Percentiles rank a stretch among this genome's conserved stretches.
Conservation (phyloP, 2,113 vertebrate genomes). For the Ceyx cyanopectus region DNA sequence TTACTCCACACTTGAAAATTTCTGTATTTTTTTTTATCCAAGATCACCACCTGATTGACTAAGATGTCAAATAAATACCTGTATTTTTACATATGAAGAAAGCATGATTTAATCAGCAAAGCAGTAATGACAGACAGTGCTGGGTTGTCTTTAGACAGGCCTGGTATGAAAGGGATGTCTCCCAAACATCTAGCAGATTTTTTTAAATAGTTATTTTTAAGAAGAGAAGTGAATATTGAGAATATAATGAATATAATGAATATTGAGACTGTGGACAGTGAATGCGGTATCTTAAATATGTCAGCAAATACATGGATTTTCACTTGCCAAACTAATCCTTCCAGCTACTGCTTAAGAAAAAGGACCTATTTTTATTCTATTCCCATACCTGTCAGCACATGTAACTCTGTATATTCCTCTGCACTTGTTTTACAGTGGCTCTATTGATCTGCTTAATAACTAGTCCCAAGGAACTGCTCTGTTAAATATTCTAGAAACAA, state of each 20-base stretch:
- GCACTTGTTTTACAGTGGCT: slow-evolving; percentile 35
- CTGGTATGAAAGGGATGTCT: background rate
- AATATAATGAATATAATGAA: too few relatives aligned
- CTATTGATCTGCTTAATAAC: slow-evolving; percentile 51
- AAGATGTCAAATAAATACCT: background rate
- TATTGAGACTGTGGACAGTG: background rate
- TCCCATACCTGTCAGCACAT: background rate
- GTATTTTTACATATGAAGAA: background rate
- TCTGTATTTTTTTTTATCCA: background rate
- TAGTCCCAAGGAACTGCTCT: background rate
- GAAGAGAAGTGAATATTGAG: background rate
- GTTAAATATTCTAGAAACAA: slow-evolving; percentile 51
- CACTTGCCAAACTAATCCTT: background rate
- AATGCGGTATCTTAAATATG: background rate
- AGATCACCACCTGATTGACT: background rate
- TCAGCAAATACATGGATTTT: background rate
- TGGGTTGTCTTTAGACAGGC: background rate
- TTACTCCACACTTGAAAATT: background rate
- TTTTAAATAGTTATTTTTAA: background rate
- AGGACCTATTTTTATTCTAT: background rate
- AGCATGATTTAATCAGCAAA: background rate
- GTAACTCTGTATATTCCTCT: background rate
- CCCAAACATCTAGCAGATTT: background rate
- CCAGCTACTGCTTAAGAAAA: background rate
- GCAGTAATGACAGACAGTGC: background rate